Conservation (phyloP, 1,140 invertebrate genomes). For the Drosophila kohkoa region DNA sequence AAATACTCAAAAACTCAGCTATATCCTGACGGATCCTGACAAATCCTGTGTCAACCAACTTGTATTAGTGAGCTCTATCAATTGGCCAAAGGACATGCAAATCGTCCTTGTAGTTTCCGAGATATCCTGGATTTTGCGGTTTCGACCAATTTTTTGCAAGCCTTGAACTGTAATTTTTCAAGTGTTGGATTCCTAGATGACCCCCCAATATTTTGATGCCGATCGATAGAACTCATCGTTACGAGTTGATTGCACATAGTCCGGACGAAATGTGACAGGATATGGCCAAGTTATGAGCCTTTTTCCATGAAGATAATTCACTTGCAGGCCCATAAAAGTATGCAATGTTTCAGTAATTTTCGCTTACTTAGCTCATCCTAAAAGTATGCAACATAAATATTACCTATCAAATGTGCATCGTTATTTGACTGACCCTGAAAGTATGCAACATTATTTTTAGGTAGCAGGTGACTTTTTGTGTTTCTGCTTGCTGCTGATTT, state of each 20-base stretch:
- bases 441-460: too few species aligned
- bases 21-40: background rate
- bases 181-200: background rate
- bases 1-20: background rate
- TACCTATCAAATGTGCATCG: too few species aligned
- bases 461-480: too few species aligned
- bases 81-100: background rate
- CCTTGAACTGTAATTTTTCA: background rate
- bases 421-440: too few species aligned
- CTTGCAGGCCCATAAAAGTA: too few species aligned
- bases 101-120: constrained; percentile 1
- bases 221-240: background rate
- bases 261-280: background rate
- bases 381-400: too few species aligned
- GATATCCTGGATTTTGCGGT: background rate
- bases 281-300: background rate
- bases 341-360: too few species aligned
- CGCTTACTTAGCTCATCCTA: too few species aligned
- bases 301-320: background rate
- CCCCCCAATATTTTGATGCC: background rate
- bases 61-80: background rate
- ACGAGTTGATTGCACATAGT: background rate
- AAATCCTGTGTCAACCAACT: background rate
- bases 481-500: too few species aligned
- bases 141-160: background rate